phyloP scores from a whole-genome alignment of 2,797 vertebrate species.

The Austrolebias charrua region DNA sequence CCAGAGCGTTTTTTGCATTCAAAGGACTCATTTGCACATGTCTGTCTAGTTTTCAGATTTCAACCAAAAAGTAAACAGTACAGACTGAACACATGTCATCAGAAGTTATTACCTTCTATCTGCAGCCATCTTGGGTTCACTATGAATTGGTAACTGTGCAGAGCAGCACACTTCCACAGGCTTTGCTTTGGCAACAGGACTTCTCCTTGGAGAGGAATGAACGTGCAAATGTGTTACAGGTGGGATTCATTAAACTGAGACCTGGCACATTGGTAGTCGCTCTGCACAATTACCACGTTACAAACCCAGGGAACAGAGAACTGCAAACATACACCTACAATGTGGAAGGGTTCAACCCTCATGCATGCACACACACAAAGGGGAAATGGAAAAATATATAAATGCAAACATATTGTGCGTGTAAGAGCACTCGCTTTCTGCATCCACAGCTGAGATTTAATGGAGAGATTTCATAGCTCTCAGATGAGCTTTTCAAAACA shows the following conservation, averaged over 20 bases:
- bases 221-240: slow-evolving; percentile 80
- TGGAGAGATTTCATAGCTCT: slow-evolving; percentile 70
- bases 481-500: slow-evolving; percentile 66
- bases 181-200: slow-evolving; percentile 77
- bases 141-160: slow-evolving; percentile 49
- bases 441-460: slow-evolving; percentile 62
- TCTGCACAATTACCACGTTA: slow-evolving; percentile 71
- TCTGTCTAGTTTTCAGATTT: slow-evolving; percentile 28
- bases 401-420: slow-evolving; percentile 25
- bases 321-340: slow-evolving; percentile 43
- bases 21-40: slow-evolving; percentile 18
- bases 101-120: slow-evolving; percentile 41
- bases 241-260: slow-evolving; percentile 81
- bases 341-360: slow-evolving; percentile 26
- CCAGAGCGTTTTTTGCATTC: slow-evolving; percentile 44
- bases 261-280: slow-evolving; percentile 73
- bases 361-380: slow-evolving; percentile 17
- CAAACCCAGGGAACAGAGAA: slow-evolving; percentile 62
- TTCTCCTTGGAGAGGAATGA: slow-evolving; percentile 77
- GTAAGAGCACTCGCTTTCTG: slow-evolving; percentile 19
- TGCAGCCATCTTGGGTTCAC: slow-evolving; percentile 56
- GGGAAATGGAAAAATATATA: slow-evolving; percentile 33
- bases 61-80: slow-evolving; percentile 28
- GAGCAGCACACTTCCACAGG: slow-evolving; percentile 60
- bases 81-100: slow-evolving; percentile 22